These are phyloP conservation scores for Bombus huntii DNA, from an alignment of 1,140 invertebrate species.

Conservation along the genomic window DNA sequence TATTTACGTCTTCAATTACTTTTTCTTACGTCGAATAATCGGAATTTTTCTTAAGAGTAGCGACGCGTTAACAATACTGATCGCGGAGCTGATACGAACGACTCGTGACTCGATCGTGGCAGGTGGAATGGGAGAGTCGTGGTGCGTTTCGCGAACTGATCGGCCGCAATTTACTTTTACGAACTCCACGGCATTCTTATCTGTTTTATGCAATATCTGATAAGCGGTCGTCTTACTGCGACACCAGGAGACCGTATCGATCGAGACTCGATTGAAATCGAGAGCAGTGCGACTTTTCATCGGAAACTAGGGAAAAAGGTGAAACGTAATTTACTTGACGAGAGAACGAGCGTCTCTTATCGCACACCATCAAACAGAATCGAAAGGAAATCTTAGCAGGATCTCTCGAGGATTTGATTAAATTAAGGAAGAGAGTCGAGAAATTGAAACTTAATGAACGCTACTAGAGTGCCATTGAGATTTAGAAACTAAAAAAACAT, in stretches of 20 bases:
- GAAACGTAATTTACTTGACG: slow-evolving; percentile 16
- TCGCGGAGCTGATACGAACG: neutral
- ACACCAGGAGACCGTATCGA: slow-evolving; percentile 13
- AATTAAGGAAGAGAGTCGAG: neutral
- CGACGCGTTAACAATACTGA: neutral
- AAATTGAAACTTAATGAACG: neutral
- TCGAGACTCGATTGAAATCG: slow-evolving; percentile 13
- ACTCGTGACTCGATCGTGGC: neutral
- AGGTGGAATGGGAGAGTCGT: no score
- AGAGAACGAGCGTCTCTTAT: neutral
- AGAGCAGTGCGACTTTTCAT: neutral
- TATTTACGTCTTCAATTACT: no score
- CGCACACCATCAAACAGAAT: neutral
- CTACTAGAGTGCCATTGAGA: neutral
- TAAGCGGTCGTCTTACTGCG: slow-evolving; percentile 16
- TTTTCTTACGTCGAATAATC: no score
- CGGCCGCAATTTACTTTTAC: slow-evolving; percentile 13
- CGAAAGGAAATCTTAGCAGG: slow-evolving; percentile 1
- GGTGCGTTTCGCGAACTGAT: neutral
- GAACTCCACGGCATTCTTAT: slow-evolving; percentile 3
- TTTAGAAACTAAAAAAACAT: neutral
- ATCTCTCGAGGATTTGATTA: neutral
- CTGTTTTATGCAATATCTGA: slow-evolving; percentile 35
- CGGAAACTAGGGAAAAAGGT: neutral
- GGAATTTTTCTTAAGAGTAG: neutral